Evolutionary conservation across 2,797 vertebrate genomes (phyloP), one percentile per base, ranked within the genome.

Genomic region (Manis pentadactyla): DNA sequence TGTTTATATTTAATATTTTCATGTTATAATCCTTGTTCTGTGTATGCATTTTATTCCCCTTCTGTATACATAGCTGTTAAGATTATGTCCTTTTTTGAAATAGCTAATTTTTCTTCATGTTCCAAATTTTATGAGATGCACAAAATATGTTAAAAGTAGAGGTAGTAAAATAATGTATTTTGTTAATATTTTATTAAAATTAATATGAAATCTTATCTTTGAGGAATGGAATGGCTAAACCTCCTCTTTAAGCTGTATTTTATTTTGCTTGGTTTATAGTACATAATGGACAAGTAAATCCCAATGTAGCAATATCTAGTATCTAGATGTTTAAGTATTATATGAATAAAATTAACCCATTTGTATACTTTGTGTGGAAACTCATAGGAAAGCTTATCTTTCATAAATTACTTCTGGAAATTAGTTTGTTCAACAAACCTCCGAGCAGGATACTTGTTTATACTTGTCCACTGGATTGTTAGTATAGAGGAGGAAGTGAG

Each of bases 1-100:
- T 37, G 15, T 66, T 93, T 13, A 74, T 86, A 74, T 87, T 68
- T 78, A 86, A 78, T 37, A 82, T 89, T 95, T 95, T 82, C n/a
- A 8, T 42, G 29, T 92, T 81, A 86, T 23, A 81, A 57, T 5
- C 42, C 57, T 57, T 46, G 2, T 63, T 86, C 23, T 92, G 7
- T 61, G 17, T 37, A 9, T 92, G 29, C 23, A 61, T 77, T 88
- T 88, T 89, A 71, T 84, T 93, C 23, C 42, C n/a, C 82, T 59
- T 91, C 46, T 73, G 1, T 34, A 55, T 92, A 37, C 21, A 63
- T 51, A 68, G 12, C 81, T 94, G 21, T 19, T 64, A 79, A 74
- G 68, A 7, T 46, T 37, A 34, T 79, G 25, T 68, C 64, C n/a
- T 49, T 53, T 84, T 85, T 85, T 68, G 34, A 92, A 84, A 78